Percentiles rank a stretch among this genome's conserved stretches.
Conservation (phyloP, 2,113 vertebrate species). For the Anarhynchus alexandrinus region DNA sequence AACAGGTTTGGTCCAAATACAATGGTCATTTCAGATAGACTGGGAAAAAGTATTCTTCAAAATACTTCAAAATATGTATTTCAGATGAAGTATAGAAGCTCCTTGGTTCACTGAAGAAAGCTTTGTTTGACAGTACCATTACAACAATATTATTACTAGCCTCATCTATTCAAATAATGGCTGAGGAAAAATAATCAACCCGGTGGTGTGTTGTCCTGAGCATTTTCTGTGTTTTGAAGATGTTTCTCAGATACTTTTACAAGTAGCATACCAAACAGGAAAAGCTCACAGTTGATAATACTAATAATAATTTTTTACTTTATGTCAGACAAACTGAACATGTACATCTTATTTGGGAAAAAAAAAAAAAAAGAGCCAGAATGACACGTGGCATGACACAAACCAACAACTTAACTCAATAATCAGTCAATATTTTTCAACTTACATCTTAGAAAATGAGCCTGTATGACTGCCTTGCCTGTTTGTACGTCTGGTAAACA, state of each 20-base stretch:
- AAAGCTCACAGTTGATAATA: not conserved
- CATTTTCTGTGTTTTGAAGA: not conserved
- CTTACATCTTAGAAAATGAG: not conserved
- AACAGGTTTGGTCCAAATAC: not conserved
- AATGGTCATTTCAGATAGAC: not conserved
- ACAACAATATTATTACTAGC: not conserved
- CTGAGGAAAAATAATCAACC: not conserved
- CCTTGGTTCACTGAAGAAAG: not conserved
- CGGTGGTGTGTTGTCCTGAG: not conserved
- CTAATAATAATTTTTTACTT: not conserved
- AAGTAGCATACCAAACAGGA: not conserved
- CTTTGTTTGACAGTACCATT: not conserved
- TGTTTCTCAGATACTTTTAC: not conserved
- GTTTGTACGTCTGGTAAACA: not conserved
- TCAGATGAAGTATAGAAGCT: not conserved
- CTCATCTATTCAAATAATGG: not conserved
- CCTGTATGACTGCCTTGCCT: not conserved
- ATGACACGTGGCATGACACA: not conserved
- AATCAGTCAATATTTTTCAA: not conserved
- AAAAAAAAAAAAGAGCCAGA: not conserved
- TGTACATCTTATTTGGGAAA: not conserved
- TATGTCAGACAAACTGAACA: not conserved
- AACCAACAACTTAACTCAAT: not conserved
- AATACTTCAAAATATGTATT: not conserved
- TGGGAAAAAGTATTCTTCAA: not conserved